These are phyloP conservation scores for Tipula confusa DNA, from an alignment of 2,888 invertebrate genomes.

Conservation along the genomic window DNA sequence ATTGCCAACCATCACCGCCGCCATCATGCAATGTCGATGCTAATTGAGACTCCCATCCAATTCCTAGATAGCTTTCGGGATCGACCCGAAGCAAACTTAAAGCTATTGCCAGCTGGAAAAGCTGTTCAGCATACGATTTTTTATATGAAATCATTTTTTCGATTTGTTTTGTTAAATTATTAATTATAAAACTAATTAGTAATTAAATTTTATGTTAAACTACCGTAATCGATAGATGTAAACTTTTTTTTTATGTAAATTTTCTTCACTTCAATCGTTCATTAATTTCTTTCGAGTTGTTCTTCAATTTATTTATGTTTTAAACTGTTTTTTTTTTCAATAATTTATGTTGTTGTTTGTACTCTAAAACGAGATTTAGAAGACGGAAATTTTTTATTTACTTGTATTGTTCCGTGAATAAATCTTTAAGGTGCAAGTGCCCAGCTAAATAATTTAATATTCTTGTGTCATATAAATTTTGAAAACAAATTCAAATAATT, in stretches of 20 bases:
- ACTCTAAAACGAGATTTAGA: background rate
- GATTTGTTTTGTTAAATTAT: constrained; percentile 31
- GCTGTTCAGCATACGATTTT: constrained; percentile 76
- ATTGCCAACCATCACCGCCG: constrained; percentile 48
- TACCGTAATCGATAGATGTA: background rate
- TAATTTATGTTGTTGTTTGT: background rate
- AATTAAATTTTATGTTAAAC: constrained; percentile 26
- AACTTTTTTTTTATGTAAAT: constrained; percentile 5
- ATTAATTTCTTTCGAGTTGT: constrained; percentile 26
- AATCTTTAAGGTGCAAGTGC: background rate
- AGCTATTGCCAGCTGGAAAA: constrained; percentile 74
- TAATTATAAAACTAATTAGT: constrained; percentile 25
- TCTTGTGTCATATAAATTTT: background rate
- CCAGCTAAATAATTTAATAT: background rate
- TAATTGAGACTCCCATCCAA: constrained; percentile 51
- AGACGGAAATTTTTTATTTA: background rate
- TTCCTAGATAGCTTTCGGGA: constrained; percentile 63
- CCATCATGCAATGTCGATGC: constrained; percentile 44
- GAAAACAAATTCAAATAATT: background rate
- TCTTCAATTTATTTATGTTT: background rate
- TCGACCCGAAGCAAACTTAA: constrained; percentile 74
- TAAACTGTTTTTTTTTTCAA: background rate
- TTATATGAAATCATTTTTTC: constrained; percentile 76
- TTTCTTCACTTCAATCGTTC: constrained; percentile 14
- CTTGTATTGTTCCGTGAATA: constrained; percentile 12